A percentile compares a stretch with the other conserved stretches of the same genome.
phyloP scores from a whole-genome alignment of 2,797 vertebrate species.

The Forpus xanthops region DNA sequence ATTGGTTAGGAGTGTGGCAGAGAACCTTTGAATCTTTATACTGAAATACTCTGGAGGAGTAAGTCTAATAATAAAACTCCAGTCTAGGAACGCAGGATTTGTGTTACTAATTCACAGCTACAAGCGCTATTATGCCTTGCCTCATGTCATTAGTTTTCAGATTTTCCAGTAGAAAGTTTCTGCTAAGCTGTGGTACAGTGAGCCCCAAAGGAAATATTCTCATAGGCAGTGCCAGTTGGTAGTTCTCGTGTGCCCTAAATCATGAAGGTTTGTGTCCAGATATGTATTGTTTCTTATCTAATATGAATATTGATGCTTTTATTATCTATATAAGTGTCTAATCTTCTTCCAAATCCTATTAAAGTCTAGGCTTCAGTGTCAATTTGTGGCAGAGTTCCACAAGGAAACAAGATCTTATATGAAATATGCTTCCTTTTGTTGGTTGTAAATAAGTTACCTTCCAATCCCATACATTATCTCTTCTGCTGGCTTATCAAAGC shows the following conservation, averaged over 20 bases:
- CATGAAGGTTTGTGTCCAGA: neutral
- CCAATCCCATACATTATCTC: neutral
- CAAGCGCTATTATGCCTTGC: neutral
- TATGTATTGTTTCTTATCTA: neutral
- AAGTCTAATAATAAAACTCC: neutral
- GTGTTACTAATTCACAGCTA: neutral
- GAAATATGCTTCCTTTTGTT: neutral
- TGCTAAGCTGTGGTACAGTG: neutral
- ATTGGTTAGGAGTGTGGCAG: neutral
- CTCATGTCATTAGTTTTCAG: neutral
- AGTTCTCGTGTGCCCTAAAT: neutral
- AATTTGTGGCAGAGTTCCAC: neutral
- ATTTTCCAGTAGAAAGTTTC: neutral
- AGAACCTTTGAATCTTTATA: neutral
- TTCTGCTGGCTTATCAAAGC: neutral
- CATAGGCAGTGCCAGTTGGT: neutral
- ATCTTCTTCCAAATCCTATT: neutral
- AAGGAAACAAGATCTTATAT: neutral
- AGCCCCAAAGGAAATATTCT: neutral
- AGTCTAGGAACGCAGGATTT: neutral
- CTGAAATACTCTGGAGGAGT: neutral
- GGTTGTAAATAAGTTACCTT: neutral
- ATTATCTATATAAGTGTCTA: neutral
- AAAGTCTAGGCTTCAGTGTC: neutral
- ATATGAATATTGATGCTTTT: neutral